Conservation (phyloP, 2,797 vertebrate species). For the Dryobates pubescens region DNA sequence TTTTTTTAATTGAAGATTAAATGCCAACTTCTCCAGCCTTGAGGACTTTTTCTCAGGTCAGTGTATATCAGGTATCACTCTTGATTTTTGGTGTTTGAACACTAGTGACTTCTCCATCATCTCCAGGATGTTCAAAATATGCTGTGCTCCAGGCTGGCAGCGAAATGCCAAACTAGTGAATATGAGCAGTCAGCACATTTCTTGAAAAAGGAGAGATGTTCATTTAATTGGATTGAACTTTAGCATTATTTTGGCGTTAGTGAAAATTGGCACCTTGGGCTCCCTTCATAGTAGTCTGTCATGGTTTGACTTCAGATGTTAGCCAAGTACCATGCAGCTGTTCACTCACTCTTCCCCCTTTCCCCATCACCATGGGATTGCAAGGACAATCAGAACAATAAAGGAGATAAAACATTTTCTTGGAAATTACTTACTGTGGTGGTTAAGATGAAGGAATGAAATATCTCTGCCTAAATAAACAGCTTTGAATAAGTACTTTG, state of each 20-base stretch:
- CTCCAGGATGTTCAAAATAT: neutral
- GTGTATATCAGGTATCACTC: neutral
- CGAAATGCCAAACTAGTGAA: neutral
- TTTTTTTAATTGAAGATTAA: neutral
- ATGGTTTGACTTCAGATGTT: no score
- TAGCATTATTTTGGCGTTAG: neutral
- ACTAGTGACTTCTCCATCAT: neutral
- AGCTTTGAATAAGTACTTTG: neutral
- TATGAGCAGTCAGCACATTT: neutral
- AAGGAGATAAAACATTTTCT: neutral
- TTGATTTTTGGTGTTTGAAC: neutral
- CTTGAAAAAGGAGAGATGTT: neutral
- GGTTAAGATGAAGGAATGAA: neutral
- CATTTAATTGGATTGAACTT: neutral
- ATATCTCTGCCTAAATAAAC: neutral
- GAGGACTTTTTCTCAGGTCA: neutral
- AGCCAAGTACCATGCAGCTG: neutral
- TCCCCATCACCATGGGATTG: no score
- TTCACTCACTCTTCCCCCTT: neutral
- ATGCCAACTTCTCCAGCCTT: neutral
- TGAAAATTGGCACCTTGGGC: neutral
- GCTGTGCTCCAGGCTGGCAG: neutral
- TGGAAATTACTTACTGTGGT: neutral
- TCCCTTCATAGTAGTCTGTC: neutral
- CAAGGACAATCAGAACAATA: no score